Conservation (phyloP, 2,113 vertebrate species). For the Puntigrus tetrazona region DNA sequence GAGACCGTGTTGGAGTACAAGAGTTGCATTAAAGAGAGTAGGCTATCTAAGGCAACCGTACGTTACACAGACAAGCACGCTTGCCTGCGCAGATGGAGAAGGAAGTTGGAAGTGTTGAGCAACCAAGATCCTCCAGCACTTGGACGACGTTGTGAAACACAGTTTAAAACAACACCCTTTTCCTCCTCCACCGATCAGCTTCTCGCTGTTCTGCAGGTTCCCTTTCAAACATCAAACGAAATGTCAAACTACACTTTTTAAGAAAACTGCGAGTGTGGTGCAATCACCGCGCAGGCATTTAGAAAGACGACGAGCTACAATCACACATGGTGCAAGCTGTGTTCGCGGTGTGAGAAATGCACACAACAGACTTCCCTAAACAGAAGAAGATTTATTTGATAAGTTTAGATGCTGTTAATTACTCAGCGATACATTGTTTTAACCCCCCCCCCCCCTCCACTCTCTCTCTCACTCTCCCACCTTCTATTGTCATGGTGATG, state of each 20-base stretch:
- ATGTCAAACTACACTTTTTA: not conserved
- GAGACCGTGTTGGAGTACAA: not conserved
- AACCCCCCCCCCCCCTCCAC: not conserved
- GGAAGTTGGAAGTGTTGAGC: constrained; percentile 72
- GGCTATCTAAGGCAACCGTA: not conserved
- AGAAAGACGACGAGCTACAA: not conserved
- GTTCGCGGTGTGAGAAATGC: not conserved
- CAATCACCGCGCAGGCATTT: not conserved
- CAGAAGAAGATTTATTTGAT: not conserved
- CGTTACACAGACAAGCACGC: constrained; percentile 41
- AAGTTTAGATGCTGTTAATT: not conserved
- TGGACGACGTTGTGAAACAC: constrained; percentile 73
- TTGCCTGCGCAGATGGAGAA: constrained; percentile 60
- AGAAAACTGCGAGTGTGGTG: not conserved
- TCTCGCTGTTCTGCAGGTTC: constrained; percentile 7
- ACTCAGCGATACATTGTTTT: not conserved
- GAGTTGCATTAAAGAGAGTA: not conserved
- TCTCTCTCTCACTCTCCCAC: constrained; percentile 49
- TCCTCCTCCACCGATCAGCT: constrained; percentile 3
- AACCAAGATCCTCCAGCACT: constrained; percentile 67
- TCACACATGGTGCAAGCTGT: not conserved
- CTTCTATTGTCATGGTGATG: constrained; percentile 51
- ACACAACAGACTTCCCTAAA: not conserved
- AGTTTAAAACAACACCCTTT: constrained; percentile 64
- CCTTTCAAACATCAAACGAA: constrained; percentile 33